A percentile compares a stretch with the other conserved stretches of the same genome.
Conservation (phyloP, 1,140 invertebrate genomes). For the Chrysomallon squamiferum region DNA sequence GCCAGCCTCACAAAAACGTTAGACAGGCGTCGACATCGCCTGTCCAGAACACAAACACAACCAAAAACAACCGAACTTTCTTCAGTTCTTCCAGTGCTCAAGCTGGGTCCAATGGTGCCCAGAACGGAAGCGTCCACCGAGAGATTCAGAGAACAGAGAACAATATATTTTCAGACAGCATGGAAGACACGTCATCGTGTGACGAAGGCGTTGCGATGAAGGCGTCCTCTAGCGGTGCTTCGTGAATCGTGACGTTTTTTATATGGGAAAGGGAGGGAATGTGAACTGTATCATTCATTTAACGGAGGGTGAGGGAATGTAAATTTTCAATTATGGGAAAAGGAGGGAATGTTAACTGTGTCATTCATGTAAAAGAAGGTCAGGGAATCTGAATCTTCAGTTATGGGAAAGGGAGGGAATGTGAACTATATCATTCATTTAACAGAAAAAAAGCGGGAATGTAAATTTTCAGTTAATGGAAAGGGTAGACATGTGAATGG, state of each 20-base stretch:
- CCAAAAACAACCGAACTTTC: slow-evolving; percentile 23
- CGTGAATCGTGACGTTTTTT: background rate
- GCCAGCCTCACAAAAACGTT: slow-evolving; percentile 80
- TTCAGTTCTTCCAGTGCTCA: slow-evolving; percentile 10
- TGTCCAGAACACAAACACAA: slow-evolving; percentile 20
- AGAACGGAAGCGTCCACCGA: slow-evolving; percentile 18
- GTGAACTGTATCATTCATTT: background rate
- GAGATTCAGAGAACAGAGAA: slow-evolving; percentile 14
- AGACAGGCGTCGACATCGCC: slow-evolving; percentile 58
- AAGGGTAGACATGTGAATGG: no score
- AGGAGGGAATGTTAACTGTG: background rate
- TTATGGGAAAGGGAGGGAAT: background rate
- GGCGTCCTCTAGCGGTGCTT: slow-evolving; percentile 7
- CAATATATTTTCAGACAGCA: slow-evolving; percentile 20
- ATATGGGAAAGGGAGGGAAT: background rate
- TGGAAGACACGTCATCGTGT: slow-evolving; percentile 25
- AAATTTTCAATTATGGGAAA: background rate
- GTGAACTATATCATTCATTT: no score
- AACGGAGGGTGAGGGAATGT: background rate
- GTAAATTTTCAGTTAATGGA: no score
- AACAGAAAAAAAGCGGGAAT: no score
- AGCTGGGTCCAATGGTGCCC: slow-evolving; percentile 1
- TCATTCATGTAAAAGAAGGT: background rate
- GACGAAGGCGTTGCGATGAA: slow-evolving; percentile 22
- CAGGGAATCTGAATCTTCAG: background rate